Evolutionary conservation across 2,888 invertebrate genomes (phyloP), one percentile per base, ranked within the genome.

Genomic region (Lasioglossum morio): DNA sequence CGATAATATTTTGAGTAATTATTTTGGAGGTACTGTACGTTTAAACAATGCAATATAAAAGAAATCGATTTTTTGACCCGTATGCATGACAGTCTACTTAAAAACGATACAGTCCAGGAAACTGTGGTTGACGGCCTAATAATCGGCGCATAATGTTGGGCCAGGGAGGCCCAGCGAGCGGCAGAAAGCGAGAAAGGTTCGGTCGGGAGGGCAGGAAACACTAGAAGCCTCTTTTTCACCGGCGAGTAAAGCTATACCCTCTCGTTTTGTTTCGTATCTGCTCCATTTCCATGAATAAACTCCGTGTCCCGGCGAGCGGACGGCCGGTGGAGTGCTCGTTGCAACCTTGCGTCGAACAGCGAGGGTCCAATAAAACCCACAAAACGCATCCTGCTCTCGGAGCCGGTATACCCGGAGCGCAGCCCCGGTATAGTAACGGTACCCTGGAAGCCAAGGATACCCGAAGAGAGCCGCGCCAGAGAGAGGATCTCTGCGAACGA

Each of bases 371-470:
- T 81, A 88, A 88, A 69, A 88, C 84, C 82, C 82, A 76, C 87
- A 84, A 81, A 85, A 85, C 82, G 77, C 74, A 79, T 83, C 76
- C 83, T 74, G 80, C 70, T 75, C 78, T 70, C 79, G 63, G 72
- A 77, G 85, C 85, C 63, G 86, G 82, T 80, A 80, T 77, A 76
- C 73, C n/a, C 37, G 37, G 81, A 88, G 86, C 78, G 63, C 78
- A 78, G 82, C 48, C 57, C 81, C 76, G 83, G 87, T 89, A 57
- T 12, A 91, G 63, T 63, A 63, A 91, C 85, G 87, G 87, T 88
- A 91, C 88, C 86, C 87, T 82, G 77, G 80, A 72, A 85, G 84
- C 88, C 87, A 87, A 88, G 90, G 88, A 91, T 90, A 89, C 74
- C 76, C 82, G 84, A 81, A 85, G 74, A 70, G 40, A 40, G 14